Conservation (phyloP, 2,888 invertebrate genomes). For the Celastrina argiolus region DNA sequence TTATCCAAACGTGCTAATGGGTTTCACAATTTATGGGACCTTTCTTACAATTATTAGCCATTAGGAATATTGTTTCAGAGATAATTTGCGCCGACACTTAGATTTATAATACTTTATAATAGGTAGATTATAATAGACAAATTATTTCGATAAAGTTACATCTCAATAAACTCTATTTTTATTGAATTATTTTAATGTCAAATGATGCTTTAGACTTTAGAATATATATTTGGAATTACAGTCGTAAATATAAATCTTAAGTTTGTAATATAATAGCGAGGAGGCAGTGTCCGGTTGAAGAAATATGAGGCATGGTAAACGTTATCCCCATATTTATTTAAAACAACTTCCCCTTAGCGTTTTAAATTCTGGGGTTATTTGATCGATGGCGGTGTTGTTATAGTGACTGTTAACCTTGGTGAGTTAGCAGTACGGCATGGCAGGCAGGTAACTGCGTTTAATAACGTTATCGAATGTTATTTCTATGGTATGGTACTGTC, state of each 20-base stretch:
- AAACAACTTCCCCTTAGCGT: constrained; percentile 6
- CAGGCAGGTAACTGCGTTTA: too few species aligned
- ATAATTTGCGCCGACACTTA: not conserved
- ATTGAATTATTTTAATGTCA: not conserved
- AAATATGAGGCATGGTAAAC: constrained; percentile 6
- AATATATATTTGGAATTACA: not conserved
- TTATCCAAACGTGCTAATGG: not conserved
- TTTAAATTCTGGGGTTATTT: constrained; percentile 12
- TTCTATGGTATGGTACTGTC: too few species aligned
- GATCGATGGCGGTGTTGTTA: constrained; percentile 7
- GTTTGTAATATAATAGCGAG: constrained; percentile 7
- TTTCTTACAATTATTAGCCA: not conserved
- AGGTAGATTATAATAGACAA: not conserved
- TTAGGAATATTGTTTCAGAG: constrained; percentile 1
- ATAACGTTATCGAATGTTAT: too few species aligned
- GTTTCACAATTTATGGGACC: not conserved
- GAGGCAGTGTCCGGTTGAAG: constrained; percentile 1
- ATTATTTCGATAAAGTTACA: not conserved
- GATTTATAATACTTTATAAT: not conserved
- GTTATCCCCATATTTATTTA: constrained; percentile 3
- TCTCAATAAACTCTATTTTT: not conserved
- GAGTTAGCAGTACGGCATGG: too few species aligned
- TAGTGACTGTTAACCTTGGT: constrained; percentile 1
- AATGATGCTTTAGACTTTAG: not conserved
- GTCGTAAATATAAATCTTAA: constrained; percentile 14